Base-by-base conservation (phyloP, 53 echinoderm and acorn worm genomes). In the Arbacia lixula region DNA sequence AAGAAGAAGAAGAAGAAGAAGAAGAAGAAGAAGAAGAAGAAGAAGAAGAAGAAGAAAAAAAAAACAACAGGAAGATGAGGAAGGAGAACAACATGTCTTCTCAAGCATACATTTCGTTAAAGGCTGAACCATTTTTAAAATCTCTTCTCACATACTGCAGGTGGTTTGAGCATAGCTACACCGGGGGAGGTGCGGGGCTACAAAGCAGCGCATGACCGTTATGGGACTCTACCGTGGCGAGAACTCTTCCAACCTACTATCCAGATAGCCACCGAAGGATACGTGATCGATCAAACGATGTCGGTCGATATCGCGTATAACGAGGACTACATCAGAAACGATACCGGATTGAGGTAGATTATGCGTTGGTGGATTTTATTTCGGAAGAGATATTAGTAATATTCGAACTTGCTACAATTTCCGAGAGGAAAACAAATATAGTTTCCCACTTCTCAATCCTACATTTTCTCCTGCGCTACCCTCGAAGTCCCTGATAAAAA, bases 111-210 rank as follows among this genome's bases (percentile, higher is more conserved):
- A 46, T 46, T 46, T 46, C 8, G 8, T 46, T 14, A 46, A 10
- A 10, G 49, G 14, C 20, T 21, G 10, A 5, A 10, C 21, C 5
- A 14, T 57, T 57, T 14, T 57, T 14, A 57, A 5, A 12, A 57
- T 57, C 5, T 57, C 5, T 14, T 20, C 11, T 57, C 5, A 14
- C 5, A 20, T 57, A n/a, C n/a, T 58, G 24, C 38, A 76, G 78
- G 78, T 58, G 78, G 38, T 1, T 42, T 78, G 60, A 78, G 78
- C 21, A 78, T 78, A 3, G 78, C 78, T 10, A 60, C 60, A 40
- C 85, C 85, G 2, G 85, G 85, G 21, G 85, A 66, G 56, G 35
- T 84, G 5, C 51, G 37, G 6, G 85, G 85, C 12, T 84, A 84
- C 38, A 71, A 84, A 37, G 4, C 31, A 12, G 85, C 85, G 11